Evolutionary conservation across 2,888 invertebrate species (phyloP), one percentile per base, ranked within the genome.

Genomic region (Acronicta psi): DNA sequence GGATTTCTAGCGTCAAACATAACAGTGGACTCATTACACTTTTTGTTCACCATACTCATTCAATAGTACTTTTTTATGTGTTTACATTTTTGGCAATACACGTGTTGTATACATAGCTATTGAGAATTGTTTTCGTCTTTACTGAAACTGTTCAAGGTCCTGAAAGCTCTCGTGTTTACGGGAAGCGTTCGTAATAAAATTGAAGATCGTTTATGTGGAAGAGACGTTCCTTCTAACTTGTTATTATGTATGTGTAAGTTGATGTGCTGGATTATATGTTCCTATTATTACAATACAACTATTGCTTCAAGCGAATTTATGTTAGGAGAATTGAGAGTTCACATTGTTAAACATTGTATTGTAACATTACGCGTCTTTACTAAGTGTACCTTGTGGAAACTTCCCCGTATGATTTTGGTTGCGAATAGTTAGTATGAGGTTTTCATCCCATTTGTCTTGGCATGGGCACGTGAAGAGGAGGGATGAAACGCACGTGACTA

Each of bases 81-180:
- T 62, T 37, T 18, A 37, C n/a, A 10, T 18, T 36, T 54, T 36
- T 16, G 14, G 11, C 20, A 18, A 17, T 45, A 13, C 13, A 3
- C 7, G 4, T 7, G 13, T 17, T 37, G 10, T 41, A 46, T 40
- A 16, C 14, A 34, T n/a, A 53, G 10, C 16, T 23, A 23, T 38
- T 17, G 37, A 17, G 29, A 31, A 40, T 40, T 53, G 52, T 67
- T 69, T 62, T 49, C 29, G 41, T 38, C 16, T 44, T 40, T 11
- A 52, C 29, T 47, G 18, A 44, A 37, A 50, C 29, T 18, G 23
- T 45, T 52, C 41, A 56, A 56, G 62, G 46, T n/a, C 23, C 42
- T 5, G 9, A 3, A 13, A 6, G n/a, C 16, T 49, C 41, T 52
- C 29, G 16, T 46, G 29, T 51, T 55, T 44, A 53, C 25, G 57